phyloP scores from a whole-genome alignment of 2,797 vertebrate species.

The Parambassis ranga region DNA sequence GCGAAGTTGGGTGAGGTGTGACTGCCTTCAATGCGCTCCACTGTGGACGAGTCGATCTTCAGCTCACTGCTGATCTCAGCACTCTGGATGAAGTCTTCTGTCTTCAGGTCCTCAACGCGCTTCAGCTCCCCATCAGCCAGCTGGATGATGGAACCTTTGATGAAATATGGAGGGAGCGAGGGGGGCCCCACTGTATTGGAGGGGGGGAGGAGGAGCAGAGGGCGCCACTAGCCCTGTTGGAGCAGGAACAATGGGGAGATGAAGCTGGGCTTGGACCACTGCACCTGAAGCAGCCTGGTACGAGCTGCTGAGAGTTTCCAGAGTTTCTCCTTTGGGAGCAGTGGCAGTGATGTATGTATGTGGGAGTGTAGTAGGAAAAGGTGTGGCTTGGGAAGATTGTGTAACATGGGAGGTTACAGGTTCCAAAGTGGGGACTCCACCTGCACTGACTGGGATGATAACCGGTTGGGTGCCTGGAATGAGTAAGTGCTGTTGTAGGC shows the following conservation, averaged over 20 bases:
- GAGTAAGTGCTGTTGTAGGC: slow-evolving; percentile 93
- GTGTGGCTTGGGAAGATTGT: slow-evolving; percentile 80
- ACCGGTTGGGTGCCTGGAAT: slow-evolving; percentile 93
- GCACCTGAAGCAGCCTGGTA: slow-evolving; percentile 70
- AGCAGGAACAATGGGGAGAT: slow-evolving; percentile 87
- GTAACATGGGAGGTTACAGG: slow-evolving; percentile 78
- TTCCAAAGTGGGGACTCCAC: slow-evolving; percentile 83
- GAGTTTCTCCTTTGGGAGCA: slow-evolving; percentile 88
- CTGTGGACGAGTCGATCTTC: slow-evolving; percentile 98
- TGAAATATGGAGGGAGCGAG: slow-evolving; percentile 94
- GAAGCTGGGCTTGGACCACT: slow-evolving; percentile 93
- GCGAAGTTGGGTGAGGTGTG: slow-evolving; percentile 87
- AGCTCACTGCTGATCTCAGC: slow-evolving; percentile 97
- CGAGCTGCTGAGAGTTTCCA: slow-evolving; percentile 75
- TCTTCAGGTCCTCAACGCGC: slow-evolving; percentile 97
- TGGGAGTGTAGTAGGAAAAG: slow-evolving; percentile 87
- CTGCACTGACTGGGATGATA: slow-evolving; percentile 89
- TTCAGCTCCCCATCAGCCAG: slow-evolving; percentile 97
- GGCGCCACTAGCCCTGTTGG: slow-evolving; percentile 66
- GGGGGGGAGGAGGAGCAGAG: slow-evolving; percentile 77
- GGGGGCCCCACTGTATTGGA: slow-evolving; percentile 75
- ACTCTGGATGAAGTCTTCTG: slow-evolving; percentile 99
- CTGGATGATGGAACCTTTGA: slow-evolving; percentile 99
- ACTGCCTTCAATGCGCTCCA: slow-evolving; percentile 94
- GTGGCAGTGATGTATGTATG: slow-evolving; percentile 89